Evolutionary conservation across 2,797 vertebrate genomes (phyloP), one percentile per base, ranked within the genome.

Genomic region (Chelon labrosus): DNA sequence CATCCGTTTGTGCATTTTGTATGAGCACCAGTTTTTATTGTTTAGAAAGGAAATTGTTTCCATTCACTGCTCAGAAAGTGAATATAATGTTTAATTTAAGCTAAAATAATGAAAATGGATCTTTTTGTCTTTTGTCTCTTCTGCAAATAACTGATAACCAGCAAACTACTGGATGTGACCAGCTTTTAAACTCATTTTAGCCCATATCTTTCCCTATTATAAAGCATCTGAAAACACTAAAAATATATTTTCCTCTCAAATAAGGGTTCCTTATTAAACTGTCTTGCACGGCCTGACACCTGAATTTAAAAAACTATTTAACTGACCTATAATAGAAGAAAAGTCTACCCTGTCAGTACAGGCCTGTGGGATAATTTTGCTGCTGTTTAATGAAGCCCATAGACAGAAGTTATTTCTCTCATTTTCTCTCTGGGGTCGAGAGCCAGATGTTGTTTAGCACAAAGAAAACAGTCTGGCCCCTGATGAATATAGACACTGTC

Each of bases 361-460:
- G 67, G 41, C 68, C 74, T 46, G 56, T 3, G n/a, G 81, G 67
- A 66, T 69, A 10, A 58, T 79, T 59, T 60, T 61, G 67, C 73
- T 20, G 49, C 53, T 68, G 76, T 88, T 81, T 84, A 79, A 83
- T 90, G 75, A 88, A 65, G 79, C 75, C 70, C 13, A 49, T 42
- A 67, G 75, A 82, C 78, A 77, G 72, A 80, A 52, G 62, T 57
- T 69, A 55, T 47, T 41, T 42, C 38, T 66, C 50, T 86, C 42
- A 46, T 78, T 76, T 71, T 79, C 68, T 86, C 82, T 82, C 71
- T 70, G 78, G 75, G 71, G 42, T 83, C 74, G 50, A 77, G 61
- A 78, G 64, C 83, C 89, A 92, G 82, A 87, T 89, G 85, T 80
- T 89, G 63, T 76, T 75, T 65, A 47, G 57, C 62, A 79, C 72